Base-by-base conservation (phyloP, 2,113 vertebrate species). In the Bos indicus region DNA sequence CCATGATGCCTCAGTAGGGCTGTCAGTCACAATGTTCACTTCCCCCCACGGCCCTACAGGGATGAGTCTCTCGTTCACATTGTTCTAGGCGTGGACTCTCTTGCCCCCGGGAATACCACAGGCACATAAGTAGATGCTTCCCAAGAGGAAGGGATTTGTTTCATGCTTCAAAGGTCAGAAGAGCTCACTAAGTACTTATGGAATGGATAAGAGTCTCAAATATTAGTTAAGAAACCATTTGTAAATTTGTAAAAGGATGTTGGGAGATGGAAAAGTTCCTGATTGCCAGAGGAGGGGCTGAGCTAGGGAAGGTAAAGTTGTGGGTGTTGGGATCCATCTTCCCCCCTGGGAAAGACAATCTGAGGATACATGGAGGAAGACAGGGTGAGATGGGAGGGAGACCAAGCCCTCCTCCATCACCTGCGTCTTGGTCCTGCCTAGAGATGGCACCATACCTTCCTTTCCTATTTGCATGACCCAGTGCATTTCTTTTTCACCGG, bases 1-100 rank as follows among this genome's bases (percentile, higher is more conserved):
- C 48, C 17, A 2, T 15, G 88, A 40, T 40, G 2, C 64, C 46
- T 51, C n/a, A 23, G 43, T 56, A 74, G 54, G 54, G 30, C 33
- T 4, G 28, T 51, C 59, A 43, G 0, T 85, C 28, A 54, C 25
- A 82, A 25, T 11, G 30, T 17, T 25, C 19, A 5, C 2, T 26
- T 9, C 1, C 14, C 6, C 10, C 0, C 21, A 1, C 1, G 51
- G n/a, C 21, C 17, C 26, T 26, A 4, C 1, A 8, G 4, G 6
- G 17, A 3, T 43, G 40, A 51, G 8, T 40, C 23, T 92, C 36
- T 54, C 28, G 6, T 91, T n/a, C 36, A 14, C 33, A 28, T 36
- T 83, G 17, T 57, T 36, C 26, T 9, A 15, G 54, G 52, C 30
- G 11, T 15, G 51, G 19, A 51, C 5, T 1, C 4, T 77, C 40